A percentile compares a stretch with the other conserved stretches of the same genome.
Conservation (phyloP, 2,888 invertebrate genomes). For the Lypha dubia region DNA sequence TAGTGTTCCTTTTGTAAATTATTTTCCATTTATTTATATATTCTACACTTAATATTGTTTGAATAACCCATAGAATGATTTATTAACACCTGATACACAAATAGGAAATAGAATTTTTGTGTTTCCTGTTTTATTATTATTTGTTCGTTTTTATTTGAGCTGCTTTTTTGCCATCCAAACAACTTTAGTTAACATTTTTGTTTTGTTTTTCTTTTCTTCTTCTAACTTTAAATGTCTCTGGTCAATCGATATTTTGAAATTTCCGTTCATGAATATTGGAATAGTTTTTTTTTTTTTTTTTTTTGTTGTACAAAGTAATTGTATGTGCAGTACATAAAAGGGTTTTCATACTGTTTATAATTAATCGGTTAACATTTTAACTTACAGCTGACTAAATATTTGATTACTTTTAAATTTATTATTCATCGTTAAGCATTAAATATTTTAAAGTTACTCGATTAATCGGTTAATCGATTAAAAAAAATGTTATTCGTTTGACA, state of each 20-base stretch:
- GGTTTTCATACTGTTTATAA: no score
- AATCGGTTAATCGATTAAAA: no score
- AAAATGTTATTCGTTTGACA: no score
- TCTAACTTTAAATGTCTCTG: neutral
- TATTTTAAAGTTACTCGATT: no score
- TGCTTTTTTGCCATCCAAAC: neutral
- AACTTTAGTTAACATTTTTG: neutral
- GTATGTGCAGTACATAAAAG: neutral
- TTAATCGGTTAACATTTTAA: no score
- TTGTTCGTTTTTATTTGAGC: neutral
- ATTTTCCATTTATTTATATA: neutral
- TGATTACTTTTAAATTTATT: no score
- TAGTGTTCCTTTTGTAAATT: neutral
- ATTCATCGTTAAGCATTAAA: no score
- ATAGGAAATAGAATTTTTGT: neutral
- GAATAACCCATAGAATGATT: neutral
- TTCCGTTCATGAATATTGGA: neutral
- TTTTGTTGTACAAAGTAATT: neutral
- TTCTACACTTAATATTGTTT: neutral
- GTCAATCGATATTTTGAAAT: constrained; percentile 1
- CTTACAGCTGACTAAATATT: no score
- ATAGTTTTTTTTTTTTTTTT: no score
- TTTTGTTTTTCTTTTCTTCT: no score
- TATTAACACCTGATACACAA: constrained; percentile 1
- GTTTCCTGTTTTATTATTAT: neutral